Evolutionary conservation across 2,113 vertebrate genomes (phyloP).

Genomic region (Athene noctua): DNA sequence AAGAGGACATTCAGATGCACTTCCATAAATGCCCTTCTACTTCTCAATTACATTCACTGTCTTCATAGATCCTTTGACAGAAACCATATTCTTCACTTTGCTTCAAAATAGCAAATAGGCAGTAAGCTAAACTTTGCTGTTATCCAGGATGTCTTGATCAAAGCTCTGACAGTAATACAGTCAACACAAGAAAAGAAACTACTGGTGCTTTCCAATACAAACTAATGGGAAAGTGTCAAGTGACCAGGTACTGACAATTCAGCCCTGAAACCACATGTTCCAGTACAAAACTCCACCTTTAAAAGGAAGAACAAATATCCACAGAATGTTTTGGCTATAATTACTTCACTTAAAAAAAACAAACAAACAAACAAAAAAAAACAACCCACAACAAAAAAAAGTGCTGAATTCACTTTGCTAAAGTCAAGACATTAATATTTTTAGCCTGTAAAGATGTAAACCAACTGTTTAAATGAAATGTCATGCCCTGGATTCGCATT

Average conservation of each 20-base stretch:
- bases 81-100: background rate
- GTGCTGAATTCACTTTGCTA: constrained; percentile 12
- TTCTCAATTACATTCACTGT: constrained; percentile 2
- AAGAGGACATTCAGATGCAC: constrained; percentile 26
- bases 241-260: constrained; percentile 40
- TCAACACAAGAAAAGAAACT: constrained; percentile 58
- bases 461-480: constrained; percentile 61
- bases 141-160: constrained; percentile 44
- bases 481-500: constrained; percentile 9
- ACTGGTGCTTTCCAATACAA: constrained; percentile 52
- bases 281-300: background rate
- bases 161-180: constrained; percentile 41
- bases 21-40: constrained; percentile 20
- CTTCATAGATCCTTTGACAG: constrained; percentile 33
- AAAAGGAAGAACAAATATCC: constrained; percentile 34
- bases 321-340: constrained; percentile 33
- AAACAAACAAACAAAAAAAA: background rate
- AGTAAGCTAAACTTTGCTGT: background rate
- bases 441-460: constrained; percentile 53
- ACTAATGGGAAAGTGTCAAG: constrained; percentile 19
- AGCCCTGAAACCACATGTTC: background rate
- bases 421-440: constrained; percentile 50
- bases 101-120: background rate
- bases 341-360: background rate
- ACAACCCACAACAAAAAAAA: background rate